phyloP scores from a whole-genome alignment of 2,113 vertebrate species.

The Ivindomyrus marchei region DNA sequence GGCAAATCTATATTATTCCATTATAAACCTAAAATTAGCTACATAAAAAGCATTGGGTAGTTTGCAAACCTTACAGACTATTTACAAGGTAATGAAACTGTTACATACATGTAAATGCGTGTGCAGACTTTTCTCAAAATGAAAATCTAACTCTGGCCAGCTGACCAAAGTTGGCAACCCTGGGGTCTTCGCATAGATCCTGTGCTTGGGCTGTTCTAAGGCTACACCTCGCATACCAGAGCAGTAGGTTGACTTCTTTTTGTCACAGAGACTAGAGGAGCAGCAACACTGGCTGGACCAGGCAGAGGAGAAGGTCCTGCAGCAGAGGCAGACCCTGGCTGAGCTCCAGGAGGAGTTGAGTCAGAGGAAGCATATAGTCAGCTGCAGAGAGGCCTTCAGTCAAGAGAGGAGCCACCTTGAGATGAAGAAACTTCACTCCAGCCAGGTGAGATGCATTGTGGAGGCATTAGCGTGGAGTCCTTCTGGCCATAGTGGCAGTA shows the following conservation, averaged over 20 bases:
- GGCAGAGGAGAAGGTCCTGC: slow-evolving; percentile 75
- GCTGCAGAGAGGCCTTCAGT: slow-evolving; percentile 67
- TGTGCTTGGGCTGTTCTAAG: background rate
- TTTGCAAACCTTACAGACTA: too few species aligned
- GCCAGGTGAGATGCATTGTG: slow-evolving; percentile 63
- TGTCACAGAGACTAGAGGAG: slow-evolving; percentile 52
- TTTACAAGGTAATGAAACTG: too few species aligned
- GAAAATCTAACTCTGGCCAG: too few species aligned
- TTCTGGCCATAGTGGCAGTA: background rate
- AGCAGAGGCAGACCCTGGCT: slow-evolving; percentile 64
- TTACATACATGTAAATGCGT: too few species aligned
- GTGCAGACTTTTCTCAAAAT: too few species aligned
- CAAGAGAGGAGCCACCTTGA: slow-evolving; percentile 73
- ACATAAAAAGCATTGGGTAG: too few species aligned
- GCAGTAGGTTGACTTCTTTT: background rate
- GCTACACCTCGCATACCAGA: background rate
- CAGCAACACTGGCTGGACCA: slow-evolving; percentile 74
- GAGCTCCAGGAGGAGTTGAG: slow-evolving; percentile 75
- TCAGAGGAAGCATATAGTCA: slow-evolving; percentile 71
- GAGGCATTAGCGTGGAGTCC: background rate
- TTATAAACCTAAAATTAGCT: too few species aligned
- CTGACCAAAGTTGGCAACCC: too few species aligned
- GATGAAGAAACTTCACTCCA: slow-evolving; percentile 73
- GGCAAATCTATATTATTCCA: too few species aligned
- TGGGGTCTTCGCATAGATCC: background rate